A percentile compares a stretch with the other conserved stretches of the same genome.
phyloP scores from a whole-genome alignment of 2,113 vertebrate species.

The Scomber japonicus region DNA sequence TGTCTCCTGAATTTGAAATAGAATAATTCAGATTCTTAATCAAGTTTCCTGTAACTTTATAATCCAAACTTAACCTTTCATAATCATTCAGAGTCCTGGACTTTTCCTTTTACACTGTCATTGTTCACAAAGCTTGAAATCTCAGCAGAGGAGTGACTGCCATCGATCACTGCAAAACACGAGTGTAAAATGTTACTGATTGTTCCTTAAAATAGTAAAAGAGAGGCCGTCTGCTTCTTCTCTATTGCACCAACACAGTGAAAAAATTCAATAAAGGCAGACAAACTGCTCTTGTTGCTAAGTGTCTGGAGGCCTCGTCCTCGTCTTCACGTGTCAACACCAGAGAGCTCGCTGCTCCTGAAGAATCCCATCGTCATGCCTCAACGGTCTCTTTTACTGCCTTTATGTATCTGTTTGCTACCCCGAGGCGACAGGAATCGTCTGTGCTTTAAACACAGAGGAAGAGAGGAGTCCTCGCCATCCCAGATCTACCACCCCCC shows the following conservation, averaged over 20 bases:
- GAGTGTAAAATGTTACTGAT: conserved; percentile 20
- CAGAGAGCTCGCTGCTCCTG: conserved; percentile 43
- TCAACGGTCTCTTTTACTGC: conserved; percentile 60
- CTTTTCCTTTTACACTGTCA: too few relatives aligned
- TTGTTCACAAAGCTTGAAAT: neutral
- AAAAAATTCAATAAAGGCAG: conserved; percentile 9
- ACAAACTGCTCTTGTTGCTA: conserved; percentile 35
- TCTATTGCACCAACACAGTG: conserved; percentile 12
- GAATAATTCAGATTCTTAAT: too few relatives aligned
- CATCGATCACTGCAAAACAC: conserved; percentile 4
- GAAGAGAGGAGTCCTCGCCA: conserved; percentile 46
- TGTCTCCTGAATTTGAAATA: too few relatives aligned
- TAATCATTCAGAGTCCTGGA: too few relatives aligned
- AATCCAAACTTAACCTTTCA: too few relatives aligned
- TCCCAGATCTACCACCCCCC: conserved; percentile 10
- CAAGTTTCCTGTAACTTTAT: too few relatives aligned
- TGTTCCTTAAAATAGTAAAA: conserved; percentile 5
- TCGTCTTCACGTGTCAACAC: conserved; percentile 37
- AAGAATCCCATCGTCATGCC: conserved; percentile 59
- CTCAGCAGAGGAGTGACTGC: neutral
- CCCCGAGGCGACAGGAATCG: conserved; percentile 72
- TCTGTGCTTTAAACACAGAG: conserved; percentile 72
- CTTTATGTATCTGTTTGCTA: conserved; percentile 74
- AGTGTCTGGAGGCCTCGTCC: conserved; percentile 35
- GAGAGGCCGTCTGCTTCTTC: neutral